phyloP scores from a whole-genome alignment of 2,797 vertebrate genomes.

The Sebastes elongatus region DNA sequence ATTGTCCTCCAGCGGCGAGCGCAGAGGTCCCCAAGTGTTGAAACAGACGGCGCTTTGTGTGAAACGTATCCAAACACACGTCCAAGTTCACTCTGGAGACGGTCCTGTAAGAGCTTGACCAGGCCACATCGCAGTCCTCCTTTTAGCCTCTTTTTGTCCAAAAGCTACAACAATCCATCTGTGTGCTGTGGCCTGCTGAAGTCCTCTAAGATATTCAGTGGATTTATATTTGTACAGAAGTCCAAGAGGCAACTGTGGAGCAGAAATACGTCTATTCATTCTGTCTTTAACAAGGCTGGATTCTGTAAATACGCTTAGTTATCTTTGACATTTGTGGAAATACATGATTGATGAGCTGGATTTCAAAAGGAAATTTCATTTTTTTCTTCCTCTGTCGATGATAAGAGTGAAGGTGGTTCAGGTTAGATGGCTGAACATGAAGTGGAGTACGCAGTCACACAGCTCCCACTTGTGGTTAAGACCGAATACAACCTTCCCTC shows the following conservation, averaged over 20 bases:
- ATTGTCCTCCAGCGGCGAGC: constrained; percentile 63
- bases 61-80: constrained; percentile 70
- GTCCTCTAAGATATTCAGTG: constrained; percentile 14
- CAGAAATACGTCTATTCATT: constrained; percentile 1
- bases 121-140: constrained; percentile 47
- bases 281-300: constrained; percentile 19
- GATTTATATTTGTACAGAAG: constrained; percentile 34
- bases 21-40: constrained; percentile 62
- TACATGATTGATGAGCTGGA: constrained; percentile 36
- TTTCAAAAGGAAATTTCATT: neutral
- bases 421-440: neutral
- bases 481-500: neutral
- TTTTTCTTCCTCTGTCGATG: neutral
- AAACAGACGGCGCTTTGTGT: constrained; percentile 68
- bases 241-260: constrained; percentile 39
- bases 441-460: constrained; percentile 47
- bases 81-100: constrained; percentile 66
- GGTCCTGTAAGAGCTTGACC: constrained; percentile 61
- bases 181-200: constrained; percentile 4
- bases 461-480: constrained; percentile 79
- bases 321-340: constrained; percentile 21
- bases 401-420: constrained; percentile 4
- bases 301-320: constrained; percentile 38
- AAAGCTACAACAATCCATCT: constrained; percentile 60
- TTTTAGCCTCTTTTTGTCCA: constrained; percentile 35